A percentile compares a stretch with the other conserved stretches of the same genome.
These are phyloP conservation scores for Lordiphosa stackelbergi DNA, from an alignment of 1,140 invertebrate species.

Conservation along the genomic window DNA sequence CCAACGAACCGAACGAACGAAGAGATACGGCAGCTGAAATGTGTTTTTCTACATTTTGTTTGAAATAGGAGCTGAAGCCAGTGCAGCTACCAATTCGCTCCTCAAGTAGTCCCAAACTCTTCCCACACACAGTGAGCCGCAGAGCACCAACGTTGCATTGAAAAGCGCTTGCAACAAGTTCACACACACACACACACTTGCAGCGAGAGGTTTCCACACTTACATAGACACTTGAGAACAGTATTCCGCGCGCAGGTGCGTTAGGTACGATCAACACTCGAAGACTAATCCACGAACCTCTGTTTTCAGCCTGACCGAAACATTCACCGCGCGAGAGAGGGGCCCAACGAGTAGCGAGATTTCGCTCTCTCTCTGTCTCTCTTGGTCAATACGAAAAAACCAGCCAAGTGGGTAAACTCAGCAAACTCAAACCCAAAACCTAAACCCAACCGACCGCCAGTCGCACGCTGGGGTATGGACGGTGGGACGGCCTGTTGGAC, in stretches of 20 bases:
- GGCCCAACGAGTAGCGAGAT: constrained; percentile 25
- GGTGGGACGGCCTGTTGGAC: constrained; percentile 40
- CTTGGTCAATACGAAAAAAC: constrained; percentile 31
- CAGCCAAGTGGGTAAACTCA: constrained; percentile 39
- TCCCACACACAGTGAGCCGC: constrained; percentile 67
- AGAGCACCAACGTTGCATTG: constrained; percentile 29
- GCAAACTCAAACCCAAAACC: constrained; percentile 28
- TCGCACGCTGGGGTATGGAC: constrained; percentile 54
- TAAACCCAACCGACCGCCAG: constrained; percentile 56
- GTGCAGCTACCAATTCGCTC: constrained; percentile 77
- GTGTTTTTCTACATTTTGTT: constrained; percentile 77
- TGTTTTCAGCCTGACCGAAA: constrained; percentile 16
- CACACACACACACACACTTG: constrained; percentile 24
- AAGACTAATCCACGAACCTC: constrained; percentile 69
- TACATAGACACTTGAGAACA: constrained; percentile 37
- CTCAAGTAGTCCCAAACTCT: constrained; percentile 77
- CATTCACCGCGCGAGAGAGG: constrained; percentile 23
- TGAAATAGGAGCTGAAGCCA: constrained; percentile 77
- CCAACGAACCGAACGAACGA: constrained; percentile 37
- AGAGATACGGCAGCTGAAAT: constrained; percentile 74
- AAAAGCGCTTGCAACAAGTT: constrained; percentile 73
- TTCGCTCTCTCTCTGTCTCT: constrained; percentile 8
- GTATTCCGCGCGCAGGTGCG: constrained; percentile 72
- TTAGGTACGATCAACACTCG: constrained; percentile 71
- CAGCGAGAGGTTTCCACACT: constrained; percentile 12